Percentiles rank a stretch among this genome's conserved stretches.
Evolutionary conservation across 2,888 invertebrate genomes (phyloP).

Genomic region (Apodemia mormo): DNA sequence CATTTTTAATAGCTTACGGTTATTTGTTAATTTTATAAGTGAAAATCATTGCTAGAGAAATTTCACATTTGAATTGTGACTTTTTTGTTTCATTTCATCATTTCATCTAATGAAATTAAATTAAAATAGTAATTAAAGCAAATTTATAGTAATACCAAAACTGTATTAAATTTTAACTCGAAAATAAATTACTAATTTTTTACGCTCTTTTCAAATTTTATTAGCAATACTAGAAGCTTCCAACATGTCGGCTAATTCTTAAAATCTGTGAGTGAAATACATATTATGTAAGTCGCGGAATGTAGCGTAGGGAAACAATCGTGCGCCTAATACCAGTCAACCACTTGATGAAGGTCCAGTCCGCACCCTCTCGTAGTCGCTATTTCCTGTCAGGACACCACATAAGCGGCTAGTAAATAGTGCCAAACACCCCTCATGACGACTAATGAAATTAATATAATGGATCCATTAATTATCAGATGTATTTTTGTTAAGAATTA

Average conservation of each 20-base stretch:
- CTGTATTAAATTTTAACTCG: too few relatives aligned
- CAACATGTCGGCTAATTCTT: constrained; percentile 57
- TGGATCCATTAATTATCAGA: constrained; percentile 20
- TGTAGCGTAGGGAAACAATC: constrained; percentile 73
- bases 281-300: constrained; percentile 67
- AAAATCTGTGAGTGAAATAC: constrained; percentile 73
- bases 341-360: constrained; percentile 74
- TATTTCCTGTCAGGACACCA: constrained; percentile 48
- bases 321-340: constrained; percentile 79
- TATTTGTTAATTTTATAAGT: too few relatives aligned
- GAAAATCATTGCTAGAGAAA: too few relatives aligned
- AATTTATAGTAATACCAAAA: too few relatives aligned
- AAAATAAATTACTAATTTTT: too few relatives aligned
- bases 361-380: constrained; percentile 43
- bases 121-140: too few relatives aligned
- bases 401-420: constrained; percentile 37
- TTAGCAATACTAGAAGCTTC: neutral
- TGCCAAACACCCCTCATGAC: constrained; percentile 34
- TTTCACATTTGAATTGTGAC: too few relatives aligned
- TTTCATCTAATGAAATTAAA: too few relatives aligned
- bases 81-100: too few relatives aligned
- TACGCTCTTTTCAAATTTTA: too few relatives aligned
- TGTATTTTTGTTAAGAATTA: neutral
- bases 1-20: too few relatives aligned
- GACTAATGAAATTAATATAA: constrained; percentile 33